Evolutionary conservation across 2,797 vertebrate genomes (phyloP).

Genomic region (Pterois miles): DNA sequence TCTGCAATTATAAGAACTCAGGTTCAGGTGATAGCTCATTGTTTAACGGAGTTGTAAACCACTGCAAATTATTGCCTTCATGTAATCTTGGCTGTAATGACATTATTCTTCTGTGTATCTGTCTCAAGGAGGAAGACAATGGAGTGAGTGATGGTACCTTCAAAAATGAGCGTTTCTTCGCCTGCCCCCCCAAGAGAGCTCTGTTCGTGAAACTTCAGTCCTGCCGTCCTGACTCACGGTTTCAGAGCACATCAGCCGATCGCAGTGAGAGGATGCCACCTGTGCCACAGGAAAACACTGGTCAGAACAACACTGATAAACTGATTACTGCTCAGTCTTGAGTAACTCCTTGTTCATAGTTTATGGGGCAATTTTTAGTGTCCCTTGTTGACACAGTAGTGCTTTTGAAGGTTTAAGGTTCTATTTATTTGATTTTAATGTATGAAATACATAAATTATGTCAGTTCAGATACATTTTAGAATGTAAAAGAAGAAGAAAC

Average conservation of each 20-base stretch:
- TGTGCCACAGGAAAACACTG: conserved; percentile 9
- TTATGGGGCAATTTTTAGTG: not conserved
- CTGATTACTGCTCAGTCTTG: not conserved
- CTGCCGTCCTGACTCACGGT: conserved; percentile 85
- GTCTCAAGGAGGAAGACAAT: conserved; percentile 81
- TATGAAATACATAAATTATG: not conserved
- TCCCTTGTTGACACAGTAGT: not conserved
- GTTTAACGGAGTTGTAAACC: not conserved
- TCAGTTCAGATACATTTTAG: not conserved
- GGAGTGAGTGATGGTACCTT: conserved; percentile 84
- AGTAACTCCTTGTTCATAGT: not conserved
- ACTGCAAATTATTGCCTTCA: not conserved
- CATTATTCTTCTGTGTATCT: not conserved
- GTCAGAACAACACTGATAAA: conserved; percentile 37
- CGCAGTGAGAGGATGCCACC: not conserved
- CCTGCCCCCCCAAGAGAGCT: conserved; percentile 75
- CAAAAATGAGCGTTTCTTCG: conserved; percentile 74
- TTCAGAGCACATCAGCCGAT: conserved; percentile 58
- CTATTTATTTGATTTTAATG: not conserved
- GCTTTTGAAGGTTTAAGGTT: not conserved
- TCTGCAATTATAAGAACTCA: not conserved
- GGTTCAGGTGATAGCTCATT: not conserved
- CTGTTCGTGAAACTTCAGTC: conserved; percentile 85
- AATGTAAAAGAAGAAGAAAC: not conserved
- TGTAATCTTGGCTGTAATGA: not conserved